Evolutionary conservation across 2,113 vertebrate genomes (phyloP), one percentile per base, ranked within the genome.

Genomic region (Sceloporus undulatus): DNA sequence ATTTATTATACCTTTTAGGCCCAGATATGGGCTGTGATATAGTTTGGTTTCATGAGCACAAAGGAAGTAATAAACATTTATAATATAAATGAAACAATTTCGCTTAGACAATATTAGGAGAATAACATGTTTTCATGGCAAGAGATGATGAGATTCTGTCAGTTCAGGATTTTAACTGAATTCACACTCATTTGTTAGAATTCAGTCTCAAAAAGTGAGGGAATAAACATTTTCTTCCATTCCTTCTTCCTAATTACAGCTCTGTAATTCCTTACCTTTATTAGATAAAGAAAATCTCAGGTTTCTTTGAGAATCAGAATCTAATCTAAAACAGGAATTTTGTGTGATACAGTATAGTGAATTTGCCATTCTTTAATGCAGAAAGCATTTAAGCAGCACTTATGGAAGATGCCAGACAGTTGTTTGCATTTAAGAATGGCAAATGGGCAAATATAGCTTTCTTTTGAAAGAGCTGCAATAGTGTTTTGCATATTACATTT

Each of bases 1-100:
- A 87, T 81, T 73, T 81, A 54, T 81, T 74, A 87, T 6, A 34
- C 65, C 54, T 77, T 40, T 79, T 79, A 48, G 48, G 56, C 70
- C 11, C 70, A 38, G 68, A 82, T 48, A 59, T 62, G 80, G 7
- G 42, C 27, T 65, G 27, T 16, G 29, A 25, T 34, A 81, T 82
- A 42, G 42, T 75, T 82, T 62, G 40, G 16, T 82, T 82, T 40
- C 78, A 81, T 29, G 78, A 71, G 25, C 16, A 59, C 16, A 73
- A 73, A 81, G 54, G 78, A 27, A 62, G 34, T 34, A 62, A 87
- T 81, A 87, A 87, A 74, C 68, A 73, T 56, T 56, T 74, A 84
- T 40, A 81, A 66, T 19, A 73, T 14, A 73, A 80, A 87, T 81
- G 66, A 73, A 59, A 59, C 59, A n/a, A 56, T 87, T 87, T 48